A percentile compares a stretch with the other conserved stretches of the same genome.
Conservation (phyloP, 2,888 invertebrate species). For the Nemurella pictetii region DNA sequence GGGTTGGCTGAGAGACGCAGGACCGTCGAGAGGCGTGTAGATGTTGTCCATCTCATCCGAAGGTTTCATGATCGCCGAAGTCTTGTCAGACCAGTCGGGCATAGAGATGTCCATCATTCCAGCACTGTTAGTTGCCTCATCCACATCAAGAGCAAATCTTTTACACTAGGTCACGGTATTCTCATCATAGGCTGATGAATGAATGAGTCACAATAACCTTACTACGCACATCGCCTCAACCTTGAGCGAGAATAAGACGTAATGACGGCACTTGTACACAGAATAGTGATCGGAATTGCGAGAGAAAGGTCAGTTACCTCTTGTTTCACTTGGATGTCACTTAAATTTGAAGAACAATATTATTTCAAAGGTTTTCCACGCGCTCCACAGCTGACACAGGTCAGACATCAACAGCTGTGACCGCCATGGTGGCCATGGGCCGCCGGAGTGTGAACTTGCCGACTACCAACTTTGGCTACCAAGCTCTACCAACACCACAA, state of each 20-base stretch:
- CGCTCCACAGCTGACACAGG: background rate
- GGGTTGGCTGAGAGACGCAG: slow-evolving; percentile 41
- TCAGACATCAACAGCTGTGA: background rate
- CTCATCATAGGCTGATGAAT: background rate
- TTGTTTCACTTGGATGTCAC: background rate
- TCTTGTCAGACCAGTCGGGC: background rate
- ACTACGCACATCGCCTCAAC: background rate
- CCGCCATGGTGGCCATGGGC: background rate
- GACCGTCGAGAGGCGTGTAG: slow-evolving; percentile 17
- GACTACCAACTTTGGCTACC: too few species aligned
- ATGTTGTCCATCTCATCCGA: slow-evolving; percentile 43
- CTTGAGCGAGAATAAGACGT: background rate
- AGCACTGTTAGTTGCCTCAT: background rate
- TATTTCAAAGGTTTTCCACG: background rate
- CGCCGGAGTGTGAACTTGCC: background rate
- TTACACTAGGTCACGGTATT: background rate
- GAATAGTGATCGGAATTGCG: background rate
- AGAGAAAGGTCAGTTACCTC: background rate
- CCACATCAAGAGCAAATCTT: too few species aligned
- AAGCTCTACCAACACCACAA: too few species aligned
- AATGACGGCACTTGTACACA: background rate
- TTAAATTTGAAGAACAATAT: background rate
- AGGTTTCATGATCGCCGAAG: slow-evolving; percentile 49
- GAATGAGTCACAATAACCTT: background rate
- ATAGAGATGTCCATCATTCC: background rate